Evolutionary conservation across 2,113 vertebrate genomes (phyloP).

Genomic region (Ailuropoda melanoleuca): DNA sequence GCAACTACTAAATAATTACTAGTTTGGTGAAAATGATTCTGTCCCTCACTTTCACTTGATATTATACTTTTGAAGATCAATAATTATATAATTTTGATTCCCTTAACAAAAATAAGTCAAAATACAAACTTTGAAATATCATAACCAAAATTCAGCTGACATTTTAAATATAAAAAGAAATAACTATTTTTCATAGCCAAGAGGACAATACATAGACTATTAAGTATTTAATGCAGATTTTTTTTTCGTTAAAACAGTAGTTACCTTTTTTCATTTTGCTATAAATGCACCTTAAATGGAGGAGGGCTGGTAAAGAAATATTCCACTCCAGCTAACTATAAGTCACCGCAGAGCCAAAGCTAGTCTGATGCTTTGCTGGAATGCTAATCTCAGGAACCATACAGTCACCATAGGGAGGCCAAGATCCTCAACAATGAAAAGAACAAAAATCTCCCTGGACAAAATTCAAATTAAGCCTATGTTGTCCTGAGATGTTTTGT

Average conservation of each 20-base stretch:
- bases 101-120: conserved; percentile 30
- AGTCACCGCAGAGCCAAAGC: neutral
- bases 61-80: neutral
- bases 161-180: conserved; percentile 40
- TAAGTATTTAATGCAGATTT: neutral
- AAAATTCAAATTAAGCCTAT: neutral
- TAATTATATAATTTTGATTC: neutral
- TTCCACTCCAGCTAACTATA: neutral
- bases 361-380: neutral
- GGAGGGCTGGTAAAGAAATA: neutral
- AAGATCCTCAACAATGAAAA: neutral
- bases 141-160: conserved; percentile 1
- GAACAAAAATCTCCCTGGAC: neutral
- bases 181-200: neutral
- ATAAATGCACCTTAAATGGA: neutral
- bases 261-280: neutral
- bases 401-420: neutral
- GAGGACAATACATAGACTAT: neutral
- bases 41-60: neutral
- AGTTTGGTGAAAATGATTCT: neutral
- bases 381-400: neutral
- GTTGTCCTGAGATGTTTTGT: neutral
- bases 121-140: neutral
- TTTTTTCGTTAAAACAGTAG: conserved; percentile 6
- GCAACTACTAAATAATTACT: neutral